phyloP scores from a whole-genome alignment of 2,797 vertebrate genomes.

The Lophotriccus pileatus region DNA sequence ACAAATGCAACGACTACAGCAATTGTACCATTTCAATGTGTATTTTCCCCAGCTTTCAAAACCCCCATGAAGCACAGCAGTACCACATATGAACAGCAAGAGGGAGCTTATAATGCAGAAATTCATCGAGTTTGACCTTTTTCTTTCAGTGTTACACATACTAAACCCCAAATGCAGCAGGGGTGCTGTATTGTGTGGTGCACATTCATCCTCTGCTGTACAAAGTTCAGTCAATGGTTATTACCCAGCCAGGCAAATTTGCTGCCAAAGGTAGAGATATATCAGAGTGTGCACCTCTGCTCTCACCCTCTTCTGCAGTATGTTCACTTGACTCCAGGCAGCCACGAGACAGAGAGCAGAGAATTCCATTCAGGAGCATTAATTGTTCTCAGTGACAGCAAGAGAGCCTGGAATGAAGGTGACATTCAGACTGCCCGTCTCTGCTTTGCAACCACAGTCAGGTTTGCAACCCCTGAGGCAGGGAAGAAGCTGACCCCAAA shows the following conservation, averaged over 20 bases:
- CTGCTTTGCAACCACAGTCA: constrained; percentile 81
- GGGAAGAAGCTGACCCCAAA: constrained; percentile 84
- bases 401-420: constrained; percentile 80
- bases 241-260: not conserved
- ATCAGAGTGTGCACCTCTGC: not conserved
- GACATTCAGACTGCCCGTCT: constrained; percentile 76
- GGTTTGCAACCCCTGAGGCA: constrained; percentile 75
- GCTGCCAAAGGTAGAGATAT: not conserved
- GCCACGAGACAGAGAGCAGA: not conserved
- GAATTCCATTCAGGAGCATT: not conserved
- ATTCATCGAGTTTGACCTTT: not conserved
- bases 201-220: not conserved
- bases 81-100: not conserved
- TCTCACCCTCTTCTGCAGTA: not conserved
- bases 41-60: not conserved
- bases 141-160: not conserved
- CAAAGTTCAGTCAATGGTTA: not conserved
- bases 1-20: not conserved
- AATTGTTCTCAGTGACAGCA: constrained; percentile 70
- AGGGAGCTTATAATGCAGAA: not conserved
- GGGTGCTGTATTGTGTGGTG: not conserved
- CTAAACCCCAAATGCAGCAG: not conserved
- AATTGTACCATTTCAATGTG: not conserved
- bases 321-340: not conserved
- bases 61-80: not conserved